phyloP scores from a whole-genome alignment of 2,797 vertebrate genomes.

The Phataginus tetradactyla region DNA sequence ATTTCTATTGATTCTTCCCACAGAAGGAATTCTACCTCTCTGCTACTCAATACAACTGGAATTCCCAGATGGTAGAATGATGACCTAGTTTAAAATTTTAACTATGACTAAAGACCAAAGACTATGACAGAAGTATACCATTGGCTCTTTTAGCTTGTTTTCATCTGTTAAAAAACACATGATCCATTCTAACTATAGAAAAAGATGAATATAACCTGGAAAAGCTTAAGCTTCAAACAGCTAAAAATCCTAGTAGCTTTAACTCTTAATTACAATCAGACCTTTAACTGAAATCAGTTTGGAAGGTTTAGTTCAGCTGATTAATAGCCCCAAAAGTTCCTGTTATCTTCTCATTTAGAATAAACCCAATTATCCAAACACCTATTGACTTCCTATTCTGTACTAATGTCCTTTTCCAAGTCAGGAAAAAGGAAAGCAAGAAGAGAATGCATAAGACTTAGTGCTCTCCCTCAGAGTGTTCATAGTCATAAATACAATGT shows the following conservation, averaged over 20 bases:
- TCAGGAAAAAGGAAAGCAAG: not conserved
- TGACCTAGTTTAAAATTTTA: conserved; percentile 75
- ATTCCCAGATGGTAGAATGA: conserved; percentile 69
- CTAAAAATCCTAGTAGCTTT: conserved; percentile 5
- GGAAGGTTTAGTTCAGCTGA: conserved; percentile 27
- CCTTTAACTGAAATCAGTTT: not conserved
- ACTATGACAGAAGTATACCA: conserved; percentile 70
- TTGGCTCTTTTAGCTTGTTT: conserved; percentile 10
- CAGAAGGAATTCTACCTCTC: conserved; percentile 46
- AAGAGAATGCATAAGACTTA: not conserved
- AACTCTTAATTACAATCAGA: conserved; percentile 26
- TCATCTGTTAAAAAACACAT: not conserved
- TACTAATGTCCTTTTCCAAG: not conserved
- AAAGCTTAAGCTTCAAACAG: conserved; percentile 11
- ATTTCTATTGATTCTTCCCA: conserved; percentile 48
- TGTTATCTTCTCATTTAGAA: not conserved
- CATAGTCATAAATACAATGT: not conserved
- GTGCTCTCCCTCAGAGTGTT: not conserved
- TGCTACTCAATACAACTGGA: conserved; percentile 68
- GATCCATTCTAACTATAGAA: not conserved
- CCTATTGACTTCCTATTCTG: not conserved
- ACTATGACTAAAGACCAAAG: conserved; percentile 72
- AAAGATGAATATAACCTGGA: not conserved
- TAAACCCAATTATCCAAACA: conserved; percentile 12
- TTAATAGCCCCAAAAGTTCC: not conserved